Percentiles rank a stretch among this genome's conserved stretches.
phyloP scores from a whole-genome alignment of 2,113 vertebrate genomes.

The Crotalus helleri region DNA sequence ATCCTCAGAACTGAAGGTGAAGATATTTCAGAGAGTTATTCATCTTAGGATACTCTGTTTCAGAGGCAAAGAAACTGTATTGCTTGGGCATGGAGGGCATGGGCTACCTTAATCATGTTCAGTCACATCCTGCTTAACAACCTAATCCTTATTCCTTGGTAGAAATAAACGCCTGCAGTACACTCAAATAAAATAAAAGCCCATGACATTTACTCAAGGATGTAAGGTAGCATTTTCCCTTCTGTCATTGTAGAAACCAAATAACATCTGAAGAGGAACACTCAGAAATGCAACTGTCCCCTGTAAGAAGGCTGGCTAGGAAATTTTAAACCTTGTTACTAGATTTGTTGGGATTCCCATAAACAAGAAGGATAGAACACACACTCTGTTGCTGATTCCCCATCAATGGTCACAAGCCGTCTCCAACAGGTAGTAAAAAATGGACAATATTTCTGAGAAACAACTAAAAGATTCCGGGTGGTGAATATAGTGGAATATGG shows the following conservation, averaged over 20 bases:
- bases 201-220: neutral
- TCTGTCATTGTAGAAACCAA: neutral
- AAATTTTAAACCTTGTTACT: neutral
- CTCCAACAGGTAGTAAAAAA: neutral
- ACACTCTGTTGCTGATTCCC: neutral
- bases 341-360: neutral
- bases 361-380: neutral
- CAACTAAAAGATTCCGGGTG: neutral
- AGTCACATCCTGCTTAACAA: neutral
- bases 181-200: neutral
- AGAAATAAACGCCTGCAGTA: neutral
- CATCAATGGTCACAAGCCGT: neutral
- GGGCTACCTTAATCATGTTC: neutral
- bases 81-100: neutral
- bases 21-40: constrained; percentile 32
- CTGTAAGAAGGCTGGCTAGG: neutral
- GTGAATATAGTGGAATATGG: neutral
- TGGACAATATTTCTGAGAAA: neutral
- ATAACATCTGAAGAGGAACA: neutral
- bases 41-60: constrained; percentile 39
- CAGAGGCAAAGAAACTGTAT: neutral
- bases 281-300: neutral
- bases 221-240: neutral
- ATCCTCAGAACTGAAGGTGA: neutral
- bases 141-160: neutral